Conservation (phyloP, 2,113 vertebrate genomes). For the Castor canadensis region DNA sequence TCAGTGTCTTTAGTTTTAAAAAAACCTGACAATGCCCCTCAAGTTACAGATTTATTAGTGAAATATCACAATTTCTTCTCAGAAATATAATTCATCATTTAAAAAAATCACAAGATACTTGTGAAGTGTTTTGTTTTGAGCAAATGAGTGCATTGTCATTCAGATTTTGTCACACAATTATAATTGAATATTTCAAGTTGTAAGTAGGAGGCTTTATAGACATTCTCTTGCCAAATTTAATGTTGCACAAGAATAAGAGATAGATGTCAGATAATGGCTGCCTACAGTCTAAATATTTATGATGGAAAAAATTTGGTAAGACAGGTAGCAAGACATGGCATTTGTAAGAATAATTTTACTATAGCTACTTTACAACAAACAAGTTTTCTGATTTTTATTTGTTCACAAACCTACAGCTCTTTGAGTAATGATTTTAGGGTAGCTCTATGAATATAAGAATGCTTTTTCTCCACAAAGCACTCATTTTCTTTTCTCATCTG, state of each 20-base stretch:
- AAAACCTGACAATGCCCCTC: not conserved
- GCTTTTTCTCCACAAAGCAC: not conserved
- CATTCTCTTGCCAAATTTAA: not conserved
- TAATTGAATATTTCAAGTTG: not conserved
- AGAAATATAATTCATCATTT: not conserved
- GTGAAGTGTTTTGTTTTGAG: constrained; percentile 28
- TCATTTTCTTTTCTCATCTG: constrained; percentile 42
- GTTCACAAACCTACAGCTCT: constrained; percentile 14
- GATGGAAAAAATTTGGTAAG: not conserved
- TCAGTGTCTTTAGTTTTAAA: not conserved
- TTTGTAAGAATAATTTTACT: not conserved
- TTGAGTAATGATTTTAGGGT: constrained; percentile 32
- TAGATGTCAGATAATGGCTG: not conserved
- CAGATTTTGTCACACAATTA: not conserved
- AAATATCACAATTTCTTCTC: not conserved
- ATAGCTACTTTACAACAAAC: not conserved
- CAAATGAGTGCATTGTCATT: not conserved
- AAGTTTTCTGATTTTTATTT: constrained; percentile 36
- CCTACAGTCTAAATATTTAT: not conserved
- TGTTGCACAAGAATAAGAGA: not conserved
- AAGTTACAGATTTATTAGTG: constrained; percentile 24
- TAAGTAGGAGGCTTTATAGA: not conserved
- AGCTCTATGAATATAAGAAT: not conserved
- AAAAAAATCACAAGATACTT: not conserved
- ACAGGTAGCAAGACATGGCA: not conserved